Conservation (phyloP, 2,888 invertebrate genomes). For the Drosophila aldrichi region DNA sequence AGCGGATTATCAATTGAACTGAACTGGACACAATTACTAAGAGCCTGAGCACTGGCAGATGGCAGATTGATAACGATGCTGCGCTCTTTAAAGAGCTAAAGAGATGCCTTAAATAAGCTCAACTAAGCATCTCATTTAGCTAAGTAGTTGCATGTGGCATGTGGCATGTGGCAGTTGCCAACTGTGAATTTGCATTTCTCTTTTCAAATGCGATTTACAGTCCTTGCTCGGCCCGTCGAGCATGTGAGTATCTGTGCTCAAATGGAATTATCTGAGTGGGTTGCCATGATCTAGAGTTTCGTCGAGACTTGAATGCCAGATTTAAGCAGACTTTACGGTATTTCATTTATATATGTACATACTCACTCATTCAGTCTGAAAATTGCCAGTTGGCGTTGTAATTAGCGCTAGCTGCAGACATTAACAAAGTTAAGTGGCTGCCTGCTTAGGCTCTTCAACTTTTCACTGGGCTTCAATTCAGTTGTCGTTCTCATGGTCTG, state of each 20-base stretch:
- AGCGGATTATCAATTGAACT: conserved; percentile 1
- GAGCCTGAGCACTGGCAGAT: neutral
- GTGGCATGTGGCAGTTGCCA: neutral
- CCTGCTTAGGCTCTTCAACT: neutral
- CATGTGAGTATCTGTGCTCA: neutral
- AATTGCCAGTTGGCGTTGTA: neutral
- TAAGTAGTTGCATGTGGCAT: conserved; percentile 1
- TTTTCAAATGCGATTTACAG: conserved; percentile 1
- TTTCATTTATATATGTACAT: neutral
- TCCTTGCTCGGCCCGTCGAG: neutral
- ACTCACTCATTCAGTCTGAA: neutral
- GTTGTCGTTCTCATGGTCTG: conserved; percentile 46
- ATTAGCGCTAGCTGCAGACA: neutral
- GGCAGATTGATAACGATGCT: neutral
- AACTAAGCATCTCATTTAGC: conserved; percentile 17
- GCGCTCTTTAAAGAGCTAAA: neutral
- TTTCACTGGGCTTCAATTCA: conserved; percentile 40
- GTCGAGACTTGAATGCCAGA: neutral
- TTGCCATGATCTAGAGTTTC: neutral
- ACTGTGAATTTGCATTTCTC: conserved; percentile 6
- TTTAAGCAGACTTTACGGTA: neutral
- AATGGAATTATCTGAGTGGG: conserved; percentile 3
- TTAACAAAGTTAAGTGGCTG: conserved; percentile 1
- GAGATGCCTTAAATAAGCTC: conserved; percentile 8
- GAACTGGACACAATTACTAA: neutral